These are phyloP conservation scores for Rhagophthalmus giganteus DNA, from an alignment of 2,888 invertebrate species.

Conservation along the genomic window DNA sequence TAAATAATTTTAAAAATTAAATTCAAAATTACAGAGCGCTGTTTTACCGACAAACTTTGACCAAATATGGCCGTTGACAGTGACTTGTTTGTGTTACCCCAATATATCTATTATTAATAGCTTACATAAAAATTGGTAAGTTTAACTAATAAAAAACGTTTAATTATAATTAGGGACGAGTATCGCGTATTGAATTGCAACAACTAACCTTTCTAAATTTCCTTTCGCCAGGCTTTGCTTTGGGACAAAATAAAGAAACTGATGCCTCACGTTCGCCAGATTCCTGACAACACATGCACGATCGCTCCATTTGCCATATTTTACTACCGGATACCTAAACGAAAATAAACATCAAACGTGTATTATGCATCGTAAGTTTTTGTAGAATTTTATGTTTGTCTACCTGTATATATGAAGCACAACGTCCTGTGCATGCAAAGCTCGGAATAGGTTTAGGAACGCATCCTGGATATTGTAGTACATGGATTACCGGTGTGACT, in stretches of 20 bases:
- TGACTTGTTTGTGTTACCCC: background rate
- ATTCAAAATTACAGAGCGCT: background rate
- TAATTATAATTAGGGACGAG: background rate
- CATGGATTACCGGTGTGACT: conserved; percentile 89
- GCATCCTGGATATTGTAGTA: conserved; percentile 88
- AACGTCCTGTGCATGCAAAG: conserved; percentile 89
- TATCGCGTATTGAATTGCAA: too few relatives aligned
- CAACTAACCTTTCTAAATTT: conserved; percentile 78
- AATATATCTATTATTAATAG: background rate
- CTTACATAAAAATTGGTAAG: background rate
- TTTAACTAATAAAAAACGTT: background rate
- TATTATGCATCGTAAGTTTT: too few relatives aligned
- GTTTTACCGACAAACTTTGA: conserved; percentile 7
- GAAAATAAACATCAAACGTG: conserved; percentile 12
- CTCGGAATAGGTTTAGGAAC: conserved; percentile 91
- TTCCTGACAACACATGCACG: conserved; percentile 95
- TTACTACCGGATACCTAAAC: conserved; percentile 88
- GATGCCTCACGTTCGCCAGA: conserved; percentile 89
- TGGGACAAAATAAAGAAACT: conserved; percentile 86
- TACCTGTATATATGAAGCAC: conserved; percentile 90
- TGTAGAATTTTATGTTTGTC: conserved; percentile 5
- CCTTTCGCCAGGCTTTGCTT: conserved; percentile 82
- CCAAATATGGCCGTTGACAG: background rate
- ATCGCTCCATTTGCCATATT: conserved; percentile 95
- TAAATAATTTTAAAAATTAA: background rate